Conservation (phyloP, 2,888 invertebrate genomes). For the Esperia sulphurella region DNA sequence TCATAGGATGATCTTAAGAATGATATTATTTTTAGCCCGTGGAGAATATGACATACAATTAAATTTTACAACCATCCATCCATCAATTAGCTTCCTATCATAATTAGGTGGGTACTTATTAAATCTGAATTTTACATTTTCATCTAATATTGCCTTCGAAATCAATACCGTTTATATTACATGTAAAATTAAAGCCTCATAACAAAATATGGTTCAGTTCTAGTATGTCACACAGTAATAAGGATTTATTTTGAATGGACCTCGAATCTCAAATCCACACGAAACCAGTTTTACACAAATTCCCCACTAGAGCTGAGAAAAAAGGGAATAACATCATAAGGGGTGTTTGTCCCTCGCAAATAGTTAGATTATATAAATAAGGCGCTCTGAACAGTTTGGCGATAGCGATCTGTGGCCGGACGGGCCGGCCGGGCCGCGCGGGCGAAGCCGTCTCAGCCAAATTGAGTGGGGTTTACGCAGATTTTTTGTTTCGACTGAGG, state of each 20-base stretch:
- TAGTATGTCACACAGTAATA: not conserved
- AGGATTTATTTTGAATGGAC: not conserved
- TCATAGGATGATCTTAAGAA: too few species aligned
- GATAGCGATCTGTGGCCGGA: constrained; percentile 68
- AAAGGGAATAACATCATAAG: constrained; percentile 45
- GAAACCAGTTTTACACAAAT: constrained; percentile 16
- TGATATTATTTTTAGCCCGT: too few species aligned
- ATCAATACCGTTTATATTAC: not conserved
- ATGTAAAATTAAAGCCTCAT: not conserved
- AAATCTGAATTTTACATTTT: too few species aligned
- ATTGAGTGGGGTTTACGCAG: constrained; percentile 67
- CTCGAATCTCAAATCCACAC: constrained; percentile 9
- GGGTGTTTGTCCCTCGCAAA: constrained; percentile 73
- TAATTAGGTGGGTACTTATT: too few species aligned
- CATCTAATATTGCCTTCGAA: not conserved
- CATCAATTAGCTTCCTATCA: too few species aligned
- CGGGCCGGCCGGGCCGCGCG: constrained; percentile 21
- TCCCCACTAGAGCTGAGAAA: constrained; percentile 21
- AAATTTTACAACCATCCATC: too few species aligned
- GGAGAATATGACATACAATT: too few species aligned
- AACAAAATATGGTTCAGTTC: not conserved
- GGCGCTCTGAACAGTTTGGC: constrained; percentile 63
- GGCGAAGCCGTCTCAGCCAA: constrained; percentile 36
- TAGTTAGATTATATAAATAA: constrained; percentile 79
- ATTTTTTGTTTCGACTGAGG: constrained; percentile 49